Evolutionary conservation across 2,888 invertebrate genomes (phyloP).

Genomic region (Aphidoletes aphidimyza): DNA sequence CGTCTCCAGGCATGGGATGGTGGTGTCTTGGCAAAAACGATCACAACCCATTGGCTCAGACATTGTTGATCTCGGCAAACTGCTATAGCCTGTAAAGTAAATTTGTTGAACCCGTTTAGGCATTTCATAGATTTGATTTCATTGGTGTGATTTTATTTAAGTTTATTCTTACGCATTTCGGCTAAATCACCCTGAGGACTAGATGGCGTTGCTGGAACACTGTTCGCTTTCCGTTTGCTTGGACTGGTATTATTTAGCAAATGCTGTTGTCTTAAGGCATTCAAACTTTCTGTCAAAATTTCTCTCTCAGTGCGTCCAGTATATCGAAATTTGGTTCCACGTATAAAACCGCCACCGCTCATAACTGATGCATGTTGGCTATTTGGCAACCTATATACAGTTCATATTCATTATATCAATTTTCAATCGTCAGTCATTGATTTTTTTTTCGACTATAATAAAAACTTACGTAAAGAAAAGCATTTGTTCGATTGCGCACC

Average conservation of each 20-base stretch:
- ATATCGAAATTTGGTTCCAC: slow-evolving; percentile 94
- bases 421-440: neutral
- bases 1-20: slow-evolving; percentile 72
- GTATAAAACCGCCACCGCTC: slow-evolving; percentile 90
- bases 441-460: neutral
- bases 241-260: slow-evolving; percentile 70
- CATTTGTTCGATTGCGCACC: slow-evolving; percentile 97
- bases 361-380: slow-evolving; percentile 89
- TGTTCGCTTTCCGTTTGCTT: slow-evolving; percentile 81
- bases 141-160: slow-evolving; percentile 58
- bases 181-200: slow-evolving; percentile 73
- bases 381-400: slow-evolving; percentile 76
- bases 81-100: slow-evolving; percentile 77
- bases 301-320: slow-evolving; percentile 92
- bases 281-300: slow-evolving; percentile 84
- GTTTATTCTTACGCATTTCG: slow-evolving; percentile 68
- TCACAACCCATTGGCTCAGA: slow-evolving; percentile 74
- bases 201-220: slow-evolving; percentile 88
- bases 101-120: neutral
- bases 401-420: neutral
- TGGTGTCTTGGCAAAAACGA: slow-evolving; percentile 71
- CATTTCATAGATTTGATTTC: slow-evolving; percentile 9
- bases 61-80: slow-evolving; percentile 85
- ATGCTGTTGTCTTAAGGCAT: slow-evolving; percentile 72
- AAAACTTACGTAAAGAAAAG: slow-evolving; percentile 96